phyloP scores from a whole-genome alignment of 1,140 invertebrate genomes.

The Halesus radiatus region DNA sequence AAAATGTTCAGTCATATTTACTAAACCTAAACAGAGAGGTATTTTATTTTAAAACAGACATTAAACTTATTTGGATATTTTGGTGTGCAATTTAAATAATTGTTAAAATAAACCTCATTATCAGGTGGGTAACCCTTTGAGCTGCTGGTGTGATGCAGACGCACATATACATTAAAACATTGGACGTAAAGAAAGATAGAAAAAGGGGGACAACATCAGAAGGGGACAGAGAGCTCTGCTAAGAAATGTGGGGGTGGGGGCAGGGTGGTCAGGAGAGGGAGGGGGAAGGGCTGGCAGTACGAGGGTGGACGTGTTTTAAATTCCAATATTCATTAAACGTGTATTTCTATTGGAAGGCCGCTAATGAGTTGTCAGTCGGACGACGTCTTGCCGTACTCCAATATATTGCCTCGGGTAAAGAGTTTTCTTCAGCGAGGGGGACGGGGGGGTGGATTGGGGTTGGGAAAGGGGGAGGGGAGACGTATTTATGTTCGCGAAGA shows the following conservation, averaged over 20 bases:
- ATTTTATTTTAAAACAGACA: no score
- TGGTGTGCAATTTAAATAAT: no score
- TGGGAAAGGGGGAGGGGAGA: neutral
- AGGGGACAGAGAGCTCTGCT: constrained; percentile 57
- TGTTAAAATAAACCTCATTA: no score
- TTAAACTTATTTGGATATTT: no score
- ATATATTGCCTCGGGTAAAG: constrained; percentile 52
- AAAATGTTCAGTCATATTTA: no score
- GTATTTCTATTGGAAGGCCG: constrained; percentile 58
- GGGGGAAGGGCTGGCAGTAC: constrained; percentile 40
- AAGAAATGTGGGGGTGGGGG: constrained; percentile 51
- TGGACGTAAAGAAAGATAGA: constrained; percentile 59
- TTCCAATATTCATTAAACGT: constrained; percentile 59
- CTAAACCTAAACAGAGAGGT: no score
- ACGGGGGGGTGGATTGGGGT: neutral
- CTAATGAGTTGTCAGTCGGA: constrained; percentile 58
- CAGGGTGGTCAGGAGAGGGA: constrained; percentile 28
- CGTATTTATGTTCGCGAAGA: constrained; percentile 34
- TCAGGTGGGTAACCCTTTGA: constrained; percentile 32
- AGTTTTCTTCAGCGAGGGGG: constrained; percentile 46
- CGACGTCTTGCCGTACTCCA: constrained; percentile 49
- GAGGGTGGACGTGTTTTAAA: constrained; percentile 58
- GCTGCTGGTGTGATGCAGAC: constrained; percentile 45
- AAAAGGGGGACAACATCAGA: constrained; percentile 59
- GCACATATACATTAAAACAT: constrained; percentile 57